These are phyloP conservation scores for Hassar affinis DNA, from an alignment of 2,113 vertebrate species.

Conservation along the genomic window DNA sequence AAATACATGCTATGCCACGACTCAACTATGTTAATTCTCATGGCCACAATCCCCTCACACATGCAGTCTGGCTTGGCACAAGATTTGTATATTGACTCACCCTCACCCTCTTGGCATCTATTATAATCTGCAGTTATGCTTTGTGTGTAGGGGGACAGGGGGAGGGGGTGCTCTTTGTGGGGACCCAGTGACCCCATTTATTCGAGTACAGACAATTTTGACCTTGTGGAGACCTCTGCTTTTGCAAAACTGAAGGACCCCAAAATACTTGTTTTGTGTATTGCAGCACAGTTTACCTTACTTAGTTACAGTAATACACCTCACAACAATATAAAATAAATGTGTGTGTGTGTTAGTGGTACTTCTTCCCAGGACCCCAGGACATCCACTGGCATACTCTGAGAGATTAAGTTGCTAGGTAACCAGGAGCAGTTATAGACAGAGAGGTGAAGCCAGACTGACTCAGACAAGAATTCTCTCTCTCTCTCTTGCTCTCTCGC, in stretches of 20 bases:
- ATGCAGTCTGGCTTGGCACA: constrained; percentile 27
- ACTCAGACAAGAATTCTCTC: constrained; percentile 33
- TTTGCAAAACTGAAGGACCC: not conserved
- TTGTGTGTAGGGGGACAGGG: not conserved
- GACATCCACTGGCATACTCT: constrained; percentile 34
- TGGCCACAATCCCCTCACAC: not conserved
- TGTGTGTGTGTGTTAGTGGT: constrained; percentile 17
- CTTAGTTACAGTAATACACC: not conserved
- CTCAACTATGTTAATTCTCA: not conserved
- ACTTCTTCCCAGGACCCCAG: constrained; percentile 35
- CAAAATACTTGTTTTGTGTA: not conserved
- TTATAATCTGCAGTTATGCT: not conserved
- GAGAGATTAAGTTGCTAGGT: constrained; percentile 53
- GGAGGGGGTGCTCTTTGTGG: not conserved
- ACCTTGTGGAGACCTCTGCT: not conserved
- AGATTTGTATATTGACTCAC: constrained; percentile 22
- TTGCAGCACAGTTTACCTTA: not conserved
- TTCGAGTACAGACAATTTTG: not conserved
- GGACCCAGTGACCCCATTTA: not conserved
- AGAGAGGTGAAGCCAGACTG: constrained; percentile 48
- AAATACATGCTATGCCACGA: constrained; percentile 15
- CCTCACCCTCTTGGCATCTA: constrained; percentile 8
- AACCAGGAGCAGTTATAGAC: constrained; percentile 47
- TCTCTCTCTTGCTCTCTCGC: not conserved
- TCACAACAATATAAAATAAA: not conserved